phyloP scores from a whole-genome alignment of 2,888 invertebrate species.

The Rambutsinella grinnellia region DNA sequence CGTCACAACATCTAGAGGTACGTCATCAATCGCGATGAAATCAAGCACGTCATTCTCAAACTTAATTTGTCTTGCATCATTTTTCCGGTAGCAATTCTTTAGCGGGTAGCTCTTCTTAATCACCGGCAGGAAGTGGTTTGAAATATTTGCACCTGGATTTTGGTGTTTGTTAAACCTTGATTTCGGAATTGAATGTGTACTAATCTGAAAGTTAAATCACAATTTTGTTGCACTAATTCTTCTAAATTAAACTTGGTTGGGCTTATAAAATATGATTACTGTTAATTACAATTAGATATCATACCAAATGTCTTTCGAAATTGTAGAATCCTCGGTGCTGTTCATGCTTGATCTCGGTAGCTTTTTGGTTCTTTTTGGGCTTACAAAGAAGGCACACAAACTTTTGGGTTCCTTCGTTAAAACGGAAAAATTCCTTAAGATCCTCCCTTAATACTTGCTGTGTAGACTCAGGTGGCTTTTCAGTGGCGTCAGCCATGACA shows the following conservation, averaged over 20 bases:
- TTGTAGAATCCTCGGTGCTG: constrained; percentile 3
- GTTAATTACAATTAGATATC: not conserved
- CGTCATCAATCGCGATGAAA: constrained; percentile 7
- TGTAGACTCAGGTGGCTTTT: too few species aligned
- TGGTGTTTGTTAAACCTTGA: not conserved
- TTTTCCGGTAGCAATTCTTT: not conserved
- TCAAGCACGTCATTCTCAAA: constrained; percentile 9
- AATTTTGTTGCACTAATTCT: not conserved
- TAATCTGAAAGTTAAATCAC: not conserved
- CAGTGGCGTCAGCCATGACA: too few species aligned
- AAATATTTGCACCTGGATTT: not conserved
- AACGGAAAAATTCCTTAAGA: too few species aligned
- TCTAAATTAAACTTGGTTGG: not conserved
- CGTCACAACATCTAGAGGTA: not conserved
- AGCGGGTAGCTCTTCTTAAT: not conserved
- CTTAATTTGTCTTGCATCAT: constrained; percentile 3
- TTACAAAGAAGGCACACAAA: too few species aligned
- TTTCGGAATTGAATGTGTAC: not conserved
- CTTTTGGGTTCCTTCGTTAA: too few species aligned
- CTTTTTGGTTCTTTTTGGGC: too few species aligned
- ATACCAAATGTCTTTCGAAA: constrained; percentile 28
- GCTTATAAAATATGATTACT: not conserved
- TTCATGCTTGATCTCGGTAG: too few species aligned
- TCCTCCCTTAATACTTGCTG: too few species aligned
- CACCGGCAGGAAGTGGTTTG: not conserved